Evolutionary conservation across 2,113 vertebrate genomes (phyloP).

Genomic region (Harpagus bidentatus): DNA sequence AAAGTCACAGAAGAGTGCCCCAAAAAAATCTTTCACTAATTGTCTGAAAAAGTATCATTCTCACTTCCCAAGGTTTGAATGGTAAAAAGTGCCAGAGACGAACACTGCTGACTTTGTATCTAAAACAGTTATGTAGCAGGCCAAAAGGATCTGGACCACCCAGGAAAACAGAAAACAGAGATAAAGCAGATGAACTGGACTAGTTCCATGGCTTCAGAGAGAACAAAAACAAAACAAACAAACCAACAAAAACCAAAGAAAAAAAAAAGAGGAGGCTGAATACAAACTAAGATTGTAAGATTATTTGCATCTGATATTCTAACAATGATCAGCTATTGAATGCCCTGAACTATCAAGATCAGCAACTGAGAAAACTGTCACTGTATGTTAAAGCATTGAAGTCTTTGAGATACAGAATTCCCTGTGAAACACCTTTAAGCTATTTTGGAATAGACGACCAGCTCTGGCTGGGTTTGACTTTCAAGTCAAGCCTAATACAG

Average conservation of each 20-base stretch:
- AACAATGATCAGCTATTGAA: not conserved
- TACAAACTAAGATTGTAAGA: not conserved
- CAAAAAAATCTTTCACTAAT: not conserved
- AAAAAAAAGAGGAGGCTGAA: not conserved
- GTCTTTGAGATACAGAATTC: not conserved
- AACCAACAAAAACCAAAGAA: too few species aligned
- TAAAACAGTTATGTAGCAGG: not conserved
- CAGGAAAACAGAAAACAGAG: not conserved
- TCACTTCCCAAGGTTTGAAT: not conserved
- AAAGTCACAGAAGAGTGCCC: too few species aligned
- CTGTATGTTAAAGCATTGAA: not conserved
- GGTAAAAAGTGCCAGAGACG: not conserved
- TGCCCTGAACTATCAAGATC: not conserved
- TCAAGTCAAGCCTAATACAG: not conserved
- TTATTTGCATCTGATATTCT: not conserved
- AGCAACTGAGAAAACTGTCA: not conserved
- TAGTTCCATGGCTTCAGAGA: not conserved
- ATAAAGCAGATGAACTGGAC: not conserved
- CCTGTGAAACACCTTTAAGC: not conserved
- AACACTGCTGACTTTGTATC: not conserved
- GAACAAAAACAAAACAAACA: not conserved
- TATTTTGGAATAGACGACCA: not conserved
- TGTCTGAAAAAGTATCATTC: not conserved
- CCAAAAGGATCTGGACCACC: not conserved
- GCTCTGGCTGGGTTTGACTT: not conserved